phyloP scores from a whole-genome alignment of 2,888 invertebrate species.

The Eretmocerus hayati region DNA sequence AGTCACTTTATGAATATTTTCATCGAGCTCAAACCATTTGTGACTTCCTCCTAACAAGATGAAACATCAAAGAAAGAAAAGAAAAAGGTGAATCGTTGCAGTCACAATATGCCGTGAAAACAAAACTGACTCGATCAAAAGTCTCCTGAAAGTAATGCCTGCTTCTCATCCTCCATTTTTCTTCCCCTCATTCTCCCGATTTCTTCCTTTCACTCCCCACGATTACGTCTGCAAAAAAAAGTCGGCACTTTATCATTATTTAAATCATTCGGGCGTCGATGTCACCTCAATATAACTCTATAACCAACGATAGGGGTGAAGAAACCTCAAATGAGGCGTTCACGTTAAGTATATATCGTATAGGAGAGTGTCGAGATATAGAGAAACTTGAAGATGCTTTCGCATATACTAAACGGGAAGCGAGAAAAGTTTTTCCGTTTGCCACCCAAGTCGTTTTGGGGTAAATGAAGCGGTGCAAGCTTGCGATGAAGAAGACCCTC shows the following conservation, averaged over 20 bases:
- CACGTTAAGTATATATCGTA: conserved; percentile 24
- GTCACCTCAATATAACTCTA: conserved; percentile 20
- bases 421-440: conserved; percentile 20
- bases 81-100: no score
- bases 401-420: not conserved
- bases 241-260: conserved; percentile 21
- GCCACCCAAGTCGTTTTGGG: conserved; percentile 11
- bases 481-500: conserved; percentile 4
- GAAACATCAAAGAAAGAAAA: no score
- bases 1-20: no score
- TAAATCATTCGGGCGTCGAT: conserved; percentile 22
- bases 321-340: conserved; percentile 40
- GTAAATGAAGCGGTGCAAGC: conserved; percentile 22
- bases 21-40: no score
- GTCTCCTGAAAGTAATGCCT: conserved; percentile 21
- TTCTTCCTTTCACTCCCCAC: not conserved
- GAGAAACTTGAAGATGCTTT: not conserved
- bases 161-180: not conserved
- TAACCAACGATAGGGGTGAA: conserved; percentile 20
- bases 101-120: no score
- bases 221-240: not conserved
- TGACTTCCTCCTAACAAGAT: no score
- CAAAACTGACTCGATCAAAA: no score
- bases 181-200: not conserved
- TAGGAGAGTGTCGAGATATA: no score